These are phyloP conservation scores for Brachyistius frenatus DNA, from an alignment of 2,113 vertebrate genomes.

Conservation along the genomic window DNA sequence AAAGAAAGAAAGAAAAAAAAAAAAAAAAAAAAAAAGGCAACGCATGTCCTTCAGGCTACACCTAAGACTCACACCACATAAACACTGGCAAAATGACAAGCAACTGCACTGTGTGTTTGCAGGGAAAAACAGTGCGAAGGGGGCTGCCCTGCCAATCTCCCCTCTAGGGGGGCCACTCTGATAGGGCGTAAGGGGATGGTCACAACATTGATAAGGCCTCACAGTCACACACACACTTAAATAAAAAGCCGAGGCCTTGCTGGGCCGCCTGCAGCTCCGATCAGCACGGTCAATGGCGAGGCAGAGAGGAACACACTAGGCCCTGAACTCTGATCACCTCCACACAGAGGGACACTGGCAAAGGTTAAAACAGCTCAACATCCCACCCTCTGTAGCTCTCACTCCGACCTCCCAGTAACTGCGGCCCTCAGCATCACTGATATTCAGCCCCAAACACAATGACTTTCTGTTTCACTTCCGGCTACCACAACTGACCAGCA, in stretches of 20 bases:
- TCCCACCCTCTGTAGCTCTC: conserved; percentile 78
- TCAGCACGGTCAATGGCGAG: conserved; percentile 93
- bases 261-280: conserved; percentile 90
- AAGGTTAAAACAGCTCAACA: conserved; percentile 96
- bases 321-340: conserved; percentile 95
- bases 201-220: conserved; percentile 95
- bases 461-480: conserved; percentile 66
- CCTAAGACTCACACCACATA: conserved; percentile 92
- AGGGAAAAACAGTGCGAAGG: conserved; percentile 86
- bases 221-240: conserved; percentile 86
- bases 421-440: conserved; percentile 64
- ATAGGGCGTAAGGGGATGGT: conserved; percentile 91
- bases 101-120: conserved; percentile 91
- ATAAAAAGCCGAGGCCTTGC: conserved; percentile 91
- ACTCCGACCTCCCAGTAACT: conserved; percentile 63
- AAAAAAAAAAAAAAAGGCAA: conserved; percentile 55
- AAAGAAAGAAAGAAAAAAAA: background rate
- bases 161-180: conserved; percentile 91
- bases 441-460: conserved; percentile 54
- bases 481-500: conserved; percentile 36
- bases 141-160: conserved; percentile 92
- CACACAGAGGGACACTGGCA: conserved; percentile 92
- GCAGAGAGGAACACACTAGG: conserved; percentile 91
- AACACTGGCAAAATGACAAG: conserved; percentile 96
- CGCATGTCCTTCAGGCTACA: conserved; percentile 90